Conservation (phyloP, 2,888 invertebrate species). For the Mamestra brassicae region DNA sequence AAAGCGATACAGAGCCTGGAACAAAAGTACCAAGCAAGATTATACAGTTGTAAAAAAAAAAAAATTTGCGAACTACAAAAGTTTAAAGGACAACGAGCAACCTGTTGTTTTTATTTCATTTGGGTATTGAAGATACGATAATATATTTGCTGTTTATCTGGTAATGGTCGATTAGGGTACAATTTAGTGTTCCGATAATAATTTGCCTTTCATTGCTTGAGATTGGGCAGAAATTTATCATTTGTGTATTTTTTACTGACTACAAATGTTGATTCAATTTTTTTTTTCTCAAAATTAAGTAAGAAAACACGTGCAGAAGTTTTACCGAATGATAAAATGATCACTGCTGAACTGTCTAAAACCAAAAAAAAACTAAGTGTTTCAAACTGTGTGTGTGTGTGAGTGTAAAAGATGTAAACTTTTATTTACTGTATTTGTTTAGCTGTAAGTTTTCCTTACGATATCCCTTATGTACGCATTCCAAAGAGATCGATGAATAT, state of each 20-base stretch:
- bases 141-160: slow-evolving; percentile 42
- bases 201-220: slow-evolving; percentile 49
- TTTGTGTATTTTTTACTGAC: slow-evolving; percentile 18
- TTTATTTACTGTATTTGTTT: too few relatives aligned
- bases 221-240: slow-evolving; percentile 43
- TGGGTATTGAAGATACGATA: slow-evolving; percentile 32
- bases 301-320: neutral
- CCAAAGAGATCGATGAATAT: too few relatives aligned
- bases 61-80: slow-evolving; percentile 25
- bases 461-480: too few relatives aligned
- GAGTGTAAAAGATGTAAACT: too few relatives aligned
- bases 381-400: too few relatives aligned
- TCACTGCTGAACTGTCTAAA: neutral
- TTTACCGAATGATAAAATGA: neutral
- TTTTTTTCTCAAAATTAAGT: neutral
- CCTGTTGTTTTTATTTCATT: slow-evolving; percentile 29
- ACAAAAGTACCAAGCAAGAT: slow-evolving; percentile 9
- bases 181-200: slow-evolving; percentile 51
- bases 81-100: slow-evolving; percentile 20
- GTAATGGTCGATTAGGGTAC: slow-evolving; percentile 41
- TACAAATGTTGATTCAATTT: neutral
- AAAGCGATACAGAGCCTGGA: slow-evolving; percentile 1
- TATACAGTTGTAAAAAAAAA: neutral
- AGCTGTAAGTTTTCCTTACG: too few relatives aligned
- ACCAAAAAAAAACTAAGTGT: neutral